These are phyloP conservation scores for Noctua janthe DNA, from an alignment of 2,888 invertebrate genomes.

Conservation along the genomic window DNA sequence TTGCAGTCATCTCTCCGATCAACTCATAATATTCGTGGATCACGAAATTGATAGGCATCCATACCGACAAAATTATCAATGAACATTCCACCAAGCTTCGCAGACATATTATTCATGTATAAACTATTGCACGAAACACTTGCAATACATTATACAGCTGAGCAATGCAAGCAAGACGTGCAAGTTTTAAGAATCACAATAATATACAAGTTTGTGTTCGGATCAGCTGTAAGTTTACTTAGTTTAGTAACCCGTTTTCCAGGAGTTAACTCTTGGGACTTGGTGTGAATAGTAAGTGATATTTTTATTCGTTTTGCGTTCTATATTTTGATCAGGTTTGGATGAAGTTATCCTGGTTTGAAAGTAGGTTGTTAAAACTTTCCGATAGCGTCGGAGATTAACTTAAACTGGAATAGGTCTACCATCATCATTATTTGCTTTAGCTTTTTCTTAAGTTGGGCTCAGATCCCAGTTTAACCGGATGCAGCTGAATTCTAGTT, in stretches of 20 bases:
- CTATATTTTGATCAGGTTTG: conserved; percentile 12
- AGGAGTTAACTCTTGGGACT: conserved; percentile 37
- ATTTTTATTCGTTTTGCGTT: conserved; percentile 1
- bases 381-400: neutral
- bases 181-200: conserved; percentile 51
- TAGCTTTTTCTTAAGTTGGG: neutral
- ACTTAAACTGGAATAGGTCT: neutral
- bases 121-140: conserved; percentile 6
- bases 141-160: conserved; percentile 22
- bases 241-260: conserved; percentile 38
- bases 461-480: neutral
- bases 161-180: conserved; percentile 45
- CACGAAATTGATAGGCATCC: neutral
- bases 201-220: conserved; percentile 46
- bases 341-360: neutral
- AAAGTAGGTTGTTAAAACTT: neutral
- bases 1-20: neutral
- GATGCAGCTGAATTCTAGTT: neutral
- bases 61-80: neutral
- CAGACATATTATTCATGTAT: conserved; percentile 2
- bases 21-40: neutral
- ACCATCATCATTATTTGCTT: neutral
- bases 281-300: conserved; percentile 39
- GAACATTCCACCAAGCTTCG: neutral
- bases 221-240: conserved; percentile 43